Base-by-base conservation (phyloP, 2,113 vertebrate species). In the Notothenia rossii region DNA sequence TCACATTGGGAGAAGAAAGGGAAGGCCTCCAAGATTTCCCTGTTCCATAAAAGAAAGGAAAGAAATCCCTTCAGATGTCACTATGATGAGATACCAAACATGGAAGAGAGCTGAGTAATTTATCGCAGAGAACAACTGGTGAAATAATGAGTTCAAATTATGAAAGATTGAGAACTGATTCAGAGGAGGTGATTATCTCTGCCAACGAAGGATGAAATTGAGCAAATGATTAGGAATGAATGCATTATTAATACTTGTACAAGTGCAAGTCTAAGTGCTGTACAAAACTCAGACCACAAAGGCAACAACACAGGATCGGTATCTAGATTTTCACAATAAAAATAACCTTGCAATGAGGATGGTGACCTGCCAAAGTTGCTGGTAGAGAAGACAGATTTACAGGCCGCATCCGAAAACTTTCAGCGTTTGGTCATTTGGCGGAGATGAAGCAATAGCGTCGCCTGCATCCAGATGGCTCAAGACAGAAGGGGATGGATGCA, bases 391-490 rank as follows among this genome's bases (percentile, higher is more conserved):
- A 78, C 49, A 79, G 59, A 86, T 88, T 86, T 64, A 88, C 66
- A 86, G 72, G 70, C 61, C 43, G 1, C 68, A 70, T 88, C 81
- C 76, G 29, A 88, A 68, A 81, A 79, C 61, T 61, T 62, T 83
- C 87, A 85, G 77, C 79, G 73, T 90, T 92, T 89, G 86, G 60
- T 75, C 77, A 82, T 85, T 87, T 80, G 48, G 65, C 76, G 82
- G 68, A 77, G 85, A 84, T 81, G 88, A 84, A 79, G 80, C 84
- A 84, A 79, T 69, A 82, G 88, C 64, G 46, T 68, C 33, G 76
- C 84, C 65, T 73, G 74, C 67, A 84, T 87, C 82, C 87, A 90
- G 88, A 91, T 93, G 88, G 90, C 58, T 40, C 76, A 66, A 82
- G 80, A 87, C 80, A 88, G 86, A 86, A 81, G 78, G 88, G 81